Evolutionary conservation across 2,797 vertebrate genomes (phyloP), one percentile per base, ranked within the genome.

Genomic region (Channa striata): DNA sequence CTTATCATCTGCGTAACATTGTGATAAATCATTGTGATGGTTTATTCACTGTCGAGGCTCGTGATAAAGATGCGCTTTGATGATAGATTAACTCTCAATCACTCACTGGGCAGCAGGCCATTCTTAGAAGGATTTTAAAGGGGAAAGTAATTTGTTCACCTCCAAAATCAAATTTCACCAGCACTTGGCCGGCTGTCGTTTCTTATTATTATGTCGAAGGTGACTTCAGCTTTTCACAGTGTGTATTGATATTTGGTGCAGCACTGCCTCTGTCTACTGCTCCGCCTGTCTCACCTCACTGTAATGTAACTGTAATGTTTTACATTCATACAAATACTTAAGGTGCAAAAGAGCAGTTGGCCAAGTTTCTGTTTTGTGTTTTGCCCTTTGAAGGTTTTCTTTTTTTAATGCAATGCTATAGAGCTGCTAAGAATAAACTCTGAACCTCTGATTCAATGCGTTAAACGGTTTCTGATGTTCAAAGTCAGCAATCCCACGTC

Each of bases 41-140:
- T 85, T 88, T 78, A 82, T 82, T 82, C 78, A 74, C 76, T 78
- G 84, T 87, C 83, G 44, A 50, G 63, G 57, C 69, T 44, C 3
- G 40, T 73, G 77, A 84, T 78, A 73, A 83, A 83, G 72, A 84
- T 86, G 82, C 78, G 42, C 65, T 78, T 39, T 68, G 74, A 81
- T 77, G 78, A 85, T 59, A 76, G 75, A 87, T 84, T 72, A 80
- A 72, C 65, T 64, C 73, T 79, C 66, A 63, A 59, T 85, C 82
- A 83, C 53, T 65, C 21, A 49, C 19, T 0, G 39, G 78, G 77
- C 75, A 54, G 48, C 20, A 14, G 73, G 83, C 69, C 77, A 62
- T 67, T 80, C 63, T 79, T 71, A 39, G 37, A 72, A 58, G 57
- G 64, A 58, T 23, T 70, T 78, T 80, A 73, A 77, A 81, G 59